Base-by-base conservation (phyloP, 2,888 invertebrate genomes). In the Melipona beecheii region DNA sequence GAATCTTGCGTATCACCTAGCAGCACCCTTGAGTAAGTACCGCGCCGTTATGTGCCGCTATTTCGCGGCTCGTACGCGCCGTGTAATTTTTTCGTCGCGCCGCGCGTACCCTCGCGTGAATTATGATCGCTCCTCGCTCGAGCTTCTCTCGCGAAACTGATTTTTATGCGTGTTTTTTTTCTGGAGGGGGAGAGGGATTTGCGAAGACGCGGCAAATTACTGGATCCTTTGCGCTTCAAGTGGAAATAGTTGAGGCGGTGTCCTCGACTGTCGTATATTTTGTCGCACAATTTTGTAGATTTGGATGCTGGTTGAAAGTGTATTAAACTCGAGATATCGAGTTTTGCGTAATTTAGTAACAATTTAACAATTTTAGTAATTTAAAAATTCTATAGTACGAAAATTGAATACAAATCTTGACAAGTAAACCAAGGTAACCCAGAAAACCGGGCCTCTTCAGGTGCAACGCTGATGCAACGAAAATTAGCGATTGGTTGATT, bases 51-150 rank as follows among this genome's bases (percentile, higher is more conserved):
- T 72, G 72, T 58, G 84, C 27, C 81, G 75, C 27, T 27, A 27
- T 84, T 85, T 71, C 84, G 70, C 84, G 36, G 65, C 75, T 75
- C 65, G 64, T 50, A 50, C 43, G 49, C 62, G 43, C 17, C 65
- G 52, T 75, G 74, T 78, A 78, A 84, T 78, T 85, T 75, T 43
- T 84, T 80, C 75, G 77, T 36, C 80, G 56, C 74, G 49, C 50
- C 64, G 24, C 70, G 31, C 65, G 31, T 27, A 62, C 60, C 21
- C 21, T 70, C 21, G 24, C 75, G 52, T 77, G 79, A 83, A 84
- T 75, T 83, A 76, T 76, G 71, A 75, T 62, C 60, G 27, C 9
- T 56, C 43, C 5, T 19, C 58, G 24, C 21, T 24, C 9, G 21
- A 5, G 52, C 9, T 19, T 73, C 9, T 19, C n/a, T 27, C 21